Base-by-base conservation (phyloP, 2,113 vertebrate species). In the Nansenia antarctica region DNA sequence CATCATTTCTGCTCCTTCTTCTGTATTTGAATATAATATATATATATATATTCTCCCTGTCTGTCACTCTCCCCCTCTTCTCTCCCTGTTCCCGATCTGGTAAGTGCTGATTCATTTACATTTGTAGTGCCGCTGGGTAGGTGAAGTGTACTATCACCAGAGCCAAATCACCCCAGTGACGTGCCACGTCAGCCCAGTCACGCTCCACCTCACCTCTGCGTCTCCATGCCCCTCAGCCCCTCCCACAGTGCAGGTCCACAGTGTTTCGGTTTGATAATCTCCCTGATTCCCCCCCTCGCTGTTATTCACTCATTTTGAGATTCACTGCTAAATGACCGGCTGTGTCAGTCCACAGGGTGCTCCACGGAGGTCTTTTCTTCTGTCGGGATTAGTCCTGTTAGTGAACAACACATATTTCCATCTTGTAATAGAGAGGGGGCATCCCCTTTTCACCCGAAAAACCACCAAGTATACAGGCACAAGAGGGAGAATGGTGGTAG, bases 181-280 rank as follows among this genome's bases (percentile, higher is more conserved):
- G 11, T 54, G 20, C 12, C 52, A 14, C 9, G 20, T 9, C 24
- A 20, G 4, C 11, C 24, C 30, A 9, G 6, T 70, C 58, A 66
- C 32, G 52, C 58, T 20, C 39, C 62, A 42, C 63, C 72, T 62
- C 42, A 55, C 37, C 53, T 49, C 66, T 61, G 61, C 63, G 54
- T 27, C 57, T 29, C 37, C 59, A 47, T 60, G 70, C 58, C 72
- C 73, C 76, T 65, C 66, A 69, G 80, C 68, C 24, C 77, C 70
- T 66, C 82, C 79, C 90, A 91, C 90, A 90, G 89, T 89, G 89
- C 86, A 80, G 87, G 88, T 91, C 88, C 85, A 92, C 88, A 92
- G 90, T 92, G 87, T 87, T 82, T 78, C 80, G 90, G 90, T 91
- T 89, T 72, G 77, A 71, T 47, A 83, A 76, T 85, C 72, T 84